Conservation (phyloP, 2,888 invertebrate genomes). For the Ecliptopera silaceata region DNA sequence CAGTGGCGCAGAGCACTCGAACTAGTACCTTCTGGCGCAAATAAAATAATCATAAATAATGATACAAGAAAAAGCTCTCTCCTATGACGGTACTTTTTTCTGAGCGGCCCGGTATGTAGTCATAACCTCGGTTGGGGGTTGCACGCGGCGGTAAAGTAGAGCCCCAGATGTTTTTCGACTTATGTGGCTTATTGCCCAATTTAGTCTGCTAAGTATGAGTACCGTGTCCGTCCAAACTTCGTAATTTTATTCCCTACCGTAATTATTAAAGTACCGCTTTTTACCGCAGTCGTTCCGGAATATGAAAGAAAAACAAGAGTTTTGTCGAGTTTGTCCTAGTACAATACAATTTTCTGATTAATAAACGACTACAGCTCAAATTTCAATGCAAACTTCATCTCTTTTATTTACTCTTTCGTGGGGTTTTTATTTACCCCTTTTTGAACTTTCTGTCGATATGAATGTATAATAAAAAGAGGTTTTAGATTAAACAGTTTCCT, state of each 20-base stretch:
- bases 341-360: slow-evolving; percentile 13
- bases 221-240: slow-evolving; percentile 34
- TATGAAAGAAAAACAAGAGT: slow-evolving; percentile 14
- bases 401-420: too few species aligned
- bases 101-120: slow-evolving; percentile 15
- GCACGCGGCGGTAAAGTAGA: slow-evolving; percentile 18
- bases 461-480: too few species aligned
- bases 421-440: too few species aligned
- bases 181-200: slow-evolving; percentile 41
- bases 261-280: slow-evolving; percentile 29
- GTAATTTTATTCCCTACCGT: slow-evolving; percentile 31
- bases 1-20: slow-evolving; percentile 4
- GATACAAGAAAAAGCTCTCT: slow-evolving; percentile 26
- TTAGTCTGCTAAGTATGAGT: slow-evolving; percentile 39
- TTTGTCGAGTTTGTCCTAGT: slow-evolving; percentile 7
- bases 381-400: neutral
- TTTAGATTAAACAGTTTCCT: too few species aligned
- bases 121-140: slow-evolving; percentile 17
- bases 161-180: slow-evolving; percentile 49
- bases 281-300: slow-evolving; percentile 11
- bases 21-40: slow-evolving; percentile 6
- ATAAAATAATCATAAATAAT: slow-evolving; percentile 28
- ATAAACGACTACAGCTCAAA: neutral
- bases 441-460: too few species aligned
- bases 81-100: slow-evolving; percentile 23